A percentile compares a stretch with the other conserved stretches of the same genome.
Evolutionary conservation across 2,113 vertebrate species (phyloP).

Genomic region (Pheucticus melanocephalus): DNA sequence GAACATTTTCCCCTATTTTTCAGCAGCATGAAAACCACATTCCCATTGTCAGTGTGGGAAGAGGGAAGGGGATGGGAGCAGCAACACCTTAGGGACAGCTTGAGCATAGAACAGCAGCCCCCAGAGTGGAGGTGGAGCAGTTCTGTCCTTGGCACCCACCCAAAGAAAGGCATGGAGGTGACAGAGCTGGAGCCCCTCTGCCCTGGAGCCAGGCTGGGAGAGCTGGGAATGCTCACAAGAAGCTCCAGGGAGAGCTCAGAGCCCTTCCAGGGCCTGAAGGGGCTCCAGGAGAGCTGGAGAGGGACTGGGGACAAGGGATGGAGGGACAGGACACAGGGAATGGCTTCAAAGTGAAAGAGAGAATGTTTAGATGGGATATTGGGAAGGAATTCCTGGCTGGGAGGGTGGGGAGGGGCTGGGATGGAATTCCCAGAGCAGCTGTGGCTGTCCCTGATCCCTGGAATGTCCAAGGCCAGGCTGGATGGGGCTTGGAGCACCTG

Average conservation of each 20-base stretch:
- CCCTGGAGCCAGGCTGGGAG: not conserved
- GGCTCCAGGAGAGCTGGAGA: not conserved
- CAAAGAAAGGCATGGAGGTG: not conserved
- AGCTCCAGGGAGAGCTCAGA: not conserved
- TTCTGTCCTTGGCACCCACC: not conserved
- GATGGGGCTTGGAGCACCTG: not conserved
- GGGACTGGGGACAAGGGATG: not conserved
- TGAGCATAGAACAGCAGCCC: not conserved
- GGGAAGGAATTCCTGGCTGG: not conserved
- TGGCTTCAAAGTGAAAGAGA: not conserved
- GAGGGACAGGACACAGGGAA: not conserved
- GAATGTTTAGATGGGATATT: not conserved
- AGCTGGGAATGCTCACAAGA: not conserved
- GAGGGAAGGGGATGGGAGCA: not conserved
- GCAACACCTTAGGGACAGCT: not conserved
- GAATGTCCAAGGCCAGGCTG: accelerated
- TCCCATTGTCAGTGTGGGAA: accelerated
- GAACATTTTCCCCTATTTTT: not conserved
- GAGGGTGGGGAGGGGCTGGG: not conserved
- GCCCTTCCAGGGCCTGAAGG: not conserved
- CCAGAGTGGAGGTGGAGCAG: not conserved
- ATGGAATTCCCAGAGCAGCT: not conserved
- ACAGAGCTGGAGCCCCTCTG: not conserved
- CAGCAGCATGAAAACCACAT: not conserved
- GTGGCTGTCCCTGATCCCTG: not conserved